Evolutionary conservation across 2,888 invertebrate species (phyloP).

Genomic region (Xanthostigma xanthostigma): DNA sequence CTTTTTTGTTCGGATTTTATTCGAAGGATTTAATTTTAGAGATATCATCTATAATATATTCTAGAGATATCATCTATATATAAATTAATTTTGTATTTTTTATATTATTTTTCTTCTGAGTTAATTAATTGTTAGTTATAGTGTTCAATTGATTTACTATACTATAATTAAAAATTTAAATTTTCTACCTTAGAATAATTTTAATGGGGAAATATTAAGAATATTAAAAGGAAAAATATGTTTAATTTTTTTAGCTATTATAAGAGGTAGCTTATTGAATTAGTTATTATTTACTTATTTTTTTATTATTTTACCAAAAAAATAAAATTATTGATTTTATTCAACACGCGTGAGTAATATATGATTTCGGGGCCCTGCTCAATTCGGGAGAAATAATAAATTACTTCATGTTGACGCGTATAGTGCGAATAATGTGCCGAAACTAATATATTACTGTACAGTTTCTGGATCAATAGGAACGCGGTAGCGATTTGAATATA

Average conservation of each 20-base stretch:
- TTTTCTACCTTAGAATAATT: constrained; percentile 30
- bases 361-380: no score
- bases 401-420: no score
- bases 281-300: constrained; percentile 35
- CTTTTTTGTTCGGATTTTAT: constrained; percentile 50
- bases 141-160: constrained; percentile 36
- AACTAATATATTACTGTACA: no score
- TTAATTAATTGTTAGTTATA: constrained; percentile 39
- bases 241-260: constrained; percentile 31
- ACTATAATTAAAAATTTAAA: constrained; percentile 31
- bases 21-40: constrained; percentile 49
- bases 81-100: constrained; percentile 38
- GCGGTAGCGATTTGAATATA: no score
- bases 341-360: no score
- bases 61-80: no score
- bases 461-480: no score
- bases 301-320: constrained; percentile 31
- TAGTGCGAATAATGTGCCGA: no score
- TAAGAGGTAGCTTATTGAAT: constrained; percentile 33
- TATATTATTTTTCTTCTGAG: constrained; percentile 39
- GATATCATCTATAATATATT: constrained; percentile 33
- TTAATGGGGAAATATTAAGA: constrained; percentile 32
- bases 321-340: constrained; percentile 34
- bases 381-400: no score
- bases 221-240: constrained; percentile 31